phyloP scores from a whole-genome alignment of 2,888 invertebrate species.

The Sepioteuthis lessoniana region DNA sequence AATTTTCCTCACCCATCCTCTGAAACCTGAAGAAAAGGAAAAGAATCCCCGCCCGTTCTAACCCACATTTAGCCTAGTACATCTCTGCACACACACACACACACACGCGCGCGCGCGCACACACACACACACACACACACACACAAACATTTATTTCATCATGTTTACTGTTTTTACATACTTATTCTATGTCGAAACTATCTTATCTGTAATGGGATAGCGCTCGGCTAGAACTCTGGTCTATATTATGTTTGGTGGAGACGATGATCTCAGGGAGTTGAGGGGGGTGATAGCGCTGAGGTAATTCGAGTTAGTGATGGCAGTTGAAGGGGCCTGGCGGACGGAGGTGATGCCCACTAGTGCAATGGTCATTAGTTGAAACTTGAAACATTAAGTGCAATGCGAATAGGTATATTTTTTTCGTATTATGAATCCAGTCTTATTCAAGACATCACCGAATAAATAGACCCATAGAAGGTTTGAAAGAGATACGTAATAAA shows the following conservation, averaged over 20 bases:
- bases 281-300: neutral
- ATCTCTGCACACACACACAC: neutral
- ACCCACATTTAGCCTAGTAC: neutral
- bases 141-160: neutral
- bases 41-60: neutral
- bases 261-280: too few species aligned
- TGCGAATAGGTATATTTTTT: neutral
- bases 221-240: neutral
- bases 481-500: neutral
- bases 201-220: neutral
- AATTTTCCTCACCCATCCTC: neutral
- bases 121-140: too few species aligned
- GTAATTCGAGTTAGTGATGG: neutral
- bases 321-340: neutral
- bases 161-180: constrained; percentile 6
- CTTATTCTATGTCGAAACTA: neutral
- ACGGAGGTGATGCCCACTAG: neutral
- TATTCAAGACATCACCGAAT: neutral
- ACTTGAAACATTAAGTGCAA: neutral
- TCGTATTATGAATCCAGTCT: neutral
- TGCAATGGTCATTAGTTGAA: neutral
- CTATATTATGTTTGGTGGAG: neutral
- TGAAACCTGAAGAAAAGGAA: neutral
- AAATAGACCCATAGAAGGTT: neutral
- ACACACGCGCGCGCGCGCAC: too few species aligned